Base-by-base conservation (phyloP, 2,888 invertebrate genomes). In the Scaeva pyrastri region DNA sequence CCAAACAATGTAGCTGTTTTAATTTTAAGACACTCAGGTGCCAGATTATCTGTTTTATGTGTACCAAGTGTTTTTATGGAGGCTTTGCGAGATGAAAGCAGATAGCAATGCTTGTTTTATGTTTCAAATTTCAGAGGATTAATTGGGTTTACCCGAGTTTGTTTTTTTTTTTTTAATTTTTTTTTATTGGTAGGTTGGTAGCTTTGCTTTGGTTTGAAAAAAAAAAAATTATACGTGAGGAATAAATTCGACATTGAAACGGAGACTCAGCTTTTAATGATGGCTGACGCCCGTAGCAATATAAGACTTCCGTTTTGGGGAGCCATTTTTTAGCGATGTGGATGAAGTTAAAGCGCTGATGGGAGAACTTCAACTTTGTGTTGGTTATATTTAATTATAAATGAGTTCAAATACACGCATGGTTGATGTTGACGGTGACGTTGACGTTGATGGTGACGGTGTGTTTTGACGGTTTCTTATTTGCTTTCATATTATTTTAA, bases 11-110 rank as follows among this genome's bases (percentile, higher is more conserved):
- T 70, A 72, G 85, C 21, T 81, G 76, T 86, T 86, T 86, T 86
- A 86, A 86, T 86, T 86, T 82, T 86, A 82, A 86, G 86, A 77
- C 82, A 82, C 82, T 86, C 86, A 86, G 86, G 86, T 86, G 86
- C 86, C 77, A 86, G 81, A 86, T 86, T 86, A 86, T 86, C 86
- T 86, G 73, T 74, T 86, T 82, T 82, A 86, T 82, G 82, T 77
- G 74, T 77, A 73, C 82, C 82, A 86, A 82, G 73, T 62, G 77
- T 74, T 82, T 86, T 86, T 85, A 85, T 85, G 79, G 73, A 68
- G 78, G 70, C 62, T 70, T 62, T 68, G 21, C 16, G 31, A 36
- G 23, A 56, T 36, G 52, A 45, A 66, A 26, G 70, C 6, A 70
- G 48, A 56, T 58, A 64, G 45, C 39, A 36, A 52, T 71, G 55